These are phyloP conservation scores for Syngnathus acus DNA, from an alignment of 2,797 vertebrate genomes.

Conservation along the genomic window DNA sequence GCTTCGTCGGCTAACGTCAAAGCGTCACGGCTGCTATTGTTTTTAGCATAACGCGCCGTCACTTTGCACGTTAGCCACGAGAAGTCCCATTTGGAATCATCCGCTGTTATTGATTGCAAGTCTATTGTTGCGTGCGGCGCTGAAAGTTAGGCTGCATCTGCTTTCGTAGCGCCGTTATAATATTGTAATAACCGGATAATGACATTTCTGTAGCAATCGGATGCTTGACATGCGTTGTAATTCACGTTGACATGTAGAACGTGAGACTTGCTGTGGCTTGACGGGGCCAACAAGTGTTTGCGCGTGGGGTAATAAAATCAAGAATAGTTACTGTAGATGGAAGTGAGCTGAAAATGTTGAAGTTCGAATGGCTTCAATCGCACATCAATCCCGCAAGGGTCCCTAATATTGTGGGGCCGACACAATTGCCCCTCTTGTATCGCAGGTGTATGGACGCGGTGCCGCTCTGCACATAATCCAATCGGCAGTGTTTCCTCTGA, in stretches of 20 bases:
- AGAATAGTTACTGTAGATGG: too few species aligned
- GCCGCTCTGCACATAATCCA: constrained; percentile 62
- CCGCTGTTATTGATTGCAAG: background rate
- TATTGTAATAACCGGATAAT: background rate
- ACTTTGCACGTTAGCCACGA: background rate
- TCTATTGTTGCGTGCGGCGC: background rate
- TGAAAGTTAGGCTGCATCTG: background rate
- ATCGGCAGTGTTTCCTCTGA: constrained; percentile 68
- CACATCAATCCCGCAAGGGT: background rate
- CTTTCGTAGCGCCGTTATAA: background rate
- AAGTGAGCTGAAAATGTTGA: background rate
- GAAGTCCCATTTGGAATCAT: background rate
- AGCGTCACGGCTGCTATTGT: background rate
- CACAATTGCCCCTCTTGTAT: background rate
- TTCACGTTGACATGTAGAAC: background rate
- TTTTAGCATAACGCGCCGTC: constrained; percentile 1
- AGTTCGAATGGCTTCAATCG: background rate
- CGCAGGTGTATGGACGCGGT: constrained; percentile 71
- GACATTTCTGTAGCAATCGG: too few species aligned
- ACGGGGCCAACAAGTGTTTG: background rate
- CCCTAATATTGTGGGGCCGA: background rate
- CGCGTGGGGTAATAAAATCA: too few species aligned
- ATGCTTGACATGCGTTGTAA: background rate
- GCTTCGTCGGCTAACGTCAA: background rate
- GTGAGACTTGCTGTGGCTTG: background rate